Evolutionary conservation across 1,140 invertebrate species (phyloP), one percentile per base, ranked within the genome.

Genomic region (Tetramorium parvispinum): DNA sequence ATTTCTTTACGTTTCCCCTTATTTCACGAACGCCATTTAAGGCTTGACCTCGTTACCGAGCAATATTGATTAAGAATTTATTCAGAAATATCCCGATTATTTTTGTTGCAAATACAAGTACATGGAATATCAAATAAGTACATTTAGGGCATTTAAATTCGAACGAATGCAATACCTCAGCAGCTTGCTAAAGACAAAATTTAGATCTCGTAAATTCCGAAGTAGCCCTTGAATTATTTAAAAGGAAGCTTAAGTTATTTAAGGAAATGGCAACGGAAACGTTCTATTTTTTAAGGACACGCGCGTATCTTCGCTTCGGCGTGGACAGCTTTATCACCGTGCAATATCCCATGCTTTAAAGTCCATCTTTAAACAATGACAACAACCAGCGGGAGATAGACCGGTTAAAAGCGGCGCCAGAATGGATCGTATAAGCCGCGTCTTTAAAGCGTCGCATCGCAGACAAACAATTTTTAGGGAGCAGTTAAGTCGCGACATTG

Each of bases 401-500:
- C n/a, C 83, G 63, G 66, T 46, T 57, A 83, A 59, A 83, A 75
- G 70, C 66, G 81, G 70, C 82, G 70, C 61, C 86, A 70, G 63
- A 66, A 87, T 68, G 63, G 86, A 87, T 86, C 86, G 75, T 91
- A 91, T 89, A 89, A 75, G 65, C 59, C 66, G 55, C 78, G 81
- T 92, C 90, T 79, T 83, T 88, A 89, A 78, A 89, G 46, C 88
- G 55, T 79, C 86, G 71, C 87, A 32, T 32, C 32, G 90, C 92
- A 91, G 92, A 93, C 91, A 93, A 94, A 94, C 92, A 94, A 93
- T 94, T 94, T 94, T 95, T 94, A 92, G 88, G 88, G 86, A 90
- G 90, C 87, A 91, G 91, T 94, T 92, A 90, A 89, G 88, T 63
- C 66, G 71, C 79, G 78, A 91, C 90, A 89, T 88, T 91, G 91